These are phyloP conservation scores for Thripadectes ignobilis DNA, from an alignment of 2,797 vertebrate genomes.

Conservation along the genomic window DNA sequence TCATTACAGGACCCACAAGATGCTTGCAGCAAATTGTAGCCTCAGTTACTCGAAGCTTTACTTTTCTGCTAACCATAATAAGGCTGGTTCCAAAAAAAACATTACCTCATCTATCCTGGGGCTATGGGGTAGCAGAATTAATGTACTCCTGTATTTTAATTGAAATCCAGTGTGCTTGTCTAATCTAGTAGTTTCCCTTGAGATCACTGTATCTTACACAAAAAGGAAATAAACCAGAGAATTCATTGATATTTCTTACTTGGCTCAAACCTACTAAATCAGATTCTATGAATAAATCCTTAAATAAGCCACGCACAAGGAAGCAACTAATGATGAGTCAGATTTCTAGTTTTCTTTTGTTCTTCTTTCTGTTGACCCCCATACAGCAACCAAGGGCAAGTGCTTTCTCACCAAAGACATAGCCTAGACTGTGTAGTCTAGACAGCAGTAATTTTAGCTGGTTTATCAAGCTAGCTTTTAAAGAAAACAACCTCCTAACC, in stretches of 20 bases:
- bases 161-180: constrained; percentile 59
- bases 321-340: constrained; percentile 64
- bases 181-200: constrained; percentile 50
- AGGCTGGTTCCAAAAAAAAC: constrained; percentile 63
- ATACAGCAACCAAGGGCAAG: constrained; percentile 75
- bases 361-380: constrained; percentile 83
- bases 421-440: constrained; percentile 76
- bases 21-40: constrained; percentile 49
- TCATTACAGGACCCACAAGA: constrained; percentile 26
- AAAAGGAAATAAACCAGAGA: constrained; percentile 65
- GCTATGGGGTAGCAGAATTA: constrained; percentile 42
- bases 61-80: constrained; percentile 65
- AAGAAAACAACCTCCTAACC: constrained; percentile 60
- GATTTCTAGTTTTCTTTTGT: constrained; percentile 75
- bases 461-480: constrained; percentile 43
- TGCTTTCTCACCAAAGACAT: constrained; percentile 78
- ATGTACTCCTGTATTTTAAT: constrained; percentile 48
- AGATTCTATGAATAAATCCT: constrained; percentile 52
- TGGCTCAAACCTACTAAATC: constrained; percentile 62
- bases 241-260: constrained; percentile 58
- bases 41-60: constrained; percentile 44
- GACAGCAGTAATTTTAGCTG: constrained; percentile 56
- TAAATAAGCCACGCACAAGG: constrained; percentile 47
- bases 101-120: constrained; percentile 64
- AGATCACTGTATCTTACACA: constrained; percentile 51